These are phyloP conservation scores for Nomada ferruginata DNA, from an alignment of 2,888 invertebrate species.

Conservation along the genomic window DNA sequence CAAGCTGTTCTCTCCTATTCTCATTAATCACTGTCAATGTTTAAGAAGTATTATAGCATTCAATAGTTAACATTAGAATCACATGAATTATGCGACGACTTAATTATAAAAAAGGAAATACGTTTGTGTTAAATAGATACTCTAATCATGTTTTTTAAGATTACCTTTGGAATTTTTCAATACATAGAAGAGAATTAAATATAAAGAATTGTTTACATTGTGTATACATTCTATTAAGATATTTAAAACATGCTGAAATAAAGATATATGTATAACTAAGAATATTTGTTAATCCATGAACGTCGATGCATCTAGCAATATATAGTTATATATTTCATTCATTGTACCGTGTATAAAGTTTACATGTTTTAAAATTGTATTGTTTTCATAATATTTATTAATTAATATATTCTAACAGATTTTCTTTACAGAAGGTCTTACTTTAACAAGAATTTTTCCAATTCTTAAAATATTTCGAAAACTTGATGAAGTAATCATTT, in stretches of 20 bases:
- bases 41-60: not conserved
- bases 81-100: slow-evolving; percentile 36
- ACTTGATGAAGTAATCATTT: too few species aligned
- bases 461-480: too few species aligned
- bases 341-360: slow-evolving; percentile 8
- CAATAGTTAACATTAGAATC: slow-evolving; percentile 1
- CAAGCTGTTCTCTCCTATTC: too few species aligned
- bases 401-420: too few species aligned
- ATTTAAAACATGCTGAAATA: slow-evolving; percentile 58
- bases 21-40: too few species aligned
- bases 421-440: too few species aligned
- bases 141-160: slow-evolving; percentile 32
- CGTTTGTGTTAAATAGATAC: slow-evolving; percentile 40
- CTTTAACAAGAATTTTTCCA: too few species aligned
- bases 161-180: slow-evolving; percentile 43
- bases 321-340: slow-evolving; percentile 10
- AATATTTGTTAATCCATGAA: slow-evolving; percentile 21
- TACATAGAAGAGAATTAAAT: slow-evolving; percentile 41
- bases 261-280: slow-evolving; percentile 45
- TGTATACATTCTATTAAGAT: slow-evolving; percentile 56
- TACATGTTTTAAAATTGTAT: not conserved
- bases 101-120: slow-evolving; percentile 16
- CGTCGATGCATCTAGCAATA: too few species aligned
- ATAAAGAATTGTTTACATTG: slow-evolving; percentile 57
- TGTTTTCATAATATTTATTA: too few species aligned